These are phyloP conservation scores for Tylochromis polylepis DNA, from an alignment of 2,113 vertebrate species.

Conservation along the genomic window DNA sequence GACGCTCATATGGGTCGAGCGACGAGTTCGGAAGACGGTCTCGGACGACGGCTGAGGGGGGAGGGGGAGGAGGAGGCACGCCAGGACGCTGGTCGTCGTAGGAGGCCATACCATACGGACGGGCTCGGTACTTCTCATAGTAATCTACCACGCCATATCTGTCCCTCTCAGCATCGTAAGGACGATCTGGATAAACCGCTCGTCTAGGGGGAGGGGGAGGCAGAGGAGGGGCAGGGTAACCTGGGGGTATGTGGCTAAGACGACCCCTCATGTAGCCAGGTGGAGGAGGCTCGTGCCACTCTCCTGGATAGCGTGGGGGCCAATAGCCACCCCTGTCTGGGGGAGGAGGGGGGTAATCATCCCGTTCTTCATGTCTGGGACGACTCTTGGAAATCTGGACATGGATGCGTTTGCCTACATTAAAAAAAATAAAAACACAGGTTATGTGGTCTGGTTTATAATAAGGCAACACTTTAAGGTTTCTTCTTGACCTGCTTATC, in stretches of 20 bases:
- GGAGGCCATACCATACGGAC: constrained; percentile 77
- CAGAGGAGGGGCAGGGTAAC: constrained; percentile 80
- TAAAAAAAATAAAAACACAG: not conserved
- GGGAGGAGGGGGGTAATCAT: constrained; percentile 81
- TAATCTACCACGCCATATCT: constrained; percentile 88
- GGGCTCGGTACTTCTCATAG: constrained; percentile 93
- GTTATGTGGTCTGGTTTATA: not conserved
- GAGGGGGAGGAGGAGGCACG: constrained; percentile 72
- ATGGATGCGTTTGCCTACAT: constrained; percentile 91
- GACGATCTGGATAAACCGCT: constrained; percentile 73
- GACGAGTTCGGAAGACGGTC: constrained; percentile 77
- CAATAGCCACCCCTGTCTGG: constrained; percentile 88
- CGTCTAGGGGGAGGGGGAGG: constrained; percentile 74
- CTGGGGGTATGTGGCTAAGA: constrained; percentile 61
- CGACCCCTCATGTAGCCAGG: constrained; percentile 63
- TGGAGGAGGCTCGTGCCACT: constrained; percentile 76
- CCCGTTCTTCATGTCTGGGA: constrained; percentile 82
- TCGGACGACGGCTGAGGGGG: constrained; percentile 74
- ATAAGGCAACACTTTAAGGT: not conserved
- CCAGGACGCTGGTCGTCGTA: constrained; percentile 72
- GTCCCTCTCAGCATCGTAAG: constrained; percentile 83
- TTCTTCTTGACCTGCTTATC: no score
- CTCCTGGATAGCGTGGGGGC: constrained; percentile 87
- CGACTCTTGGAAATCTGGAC: constrained; percentile 96
- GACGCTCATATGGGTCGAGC: constrained; percentile 87